These are phyloP conservation scores for Hippotragus niger DNA, from an alignment of 2,113 vertebrate genomes.

Conservation along the genomic window DNA sequence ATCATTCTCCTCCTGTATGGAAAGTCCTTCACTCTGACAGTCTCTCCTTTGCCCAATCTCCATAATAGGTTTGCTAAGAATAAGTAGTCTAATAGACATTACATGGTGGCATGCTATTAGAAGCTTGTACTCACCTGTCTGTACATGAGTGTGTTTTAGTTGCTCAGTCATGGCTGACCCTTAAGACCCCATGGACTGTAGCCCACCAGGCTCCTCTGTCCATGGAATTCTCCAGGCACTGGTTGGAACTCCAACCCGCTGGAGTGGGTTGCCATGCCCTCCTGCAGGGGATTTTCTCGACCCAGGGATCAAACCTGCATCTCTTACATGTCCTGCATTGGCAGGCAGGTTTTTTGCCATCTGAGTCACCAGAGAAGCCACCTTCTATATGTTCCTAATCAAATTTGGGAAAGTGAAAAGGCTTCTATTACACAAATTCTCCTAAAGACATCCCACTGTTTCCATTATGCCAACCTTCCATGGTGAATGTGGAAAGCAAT, in stretches of 20 bases:
- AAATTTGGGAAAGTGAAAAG: neutral
- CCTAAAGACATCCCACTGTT: neutral
- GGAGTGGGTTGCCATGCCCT: neutral
- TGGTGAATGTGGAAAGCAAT: neutral
- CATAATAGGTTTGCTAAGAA: neutral
- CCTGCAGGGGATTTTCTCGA: neutral
- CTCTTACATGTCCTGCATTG: neutral
- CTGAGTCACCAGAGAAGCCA: neutral
- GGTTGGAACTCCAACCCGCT: neutral
- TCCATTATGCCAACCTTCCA: neutral
- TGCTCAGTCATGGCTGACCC: neutral
- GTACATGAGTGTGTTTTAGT: neutral
- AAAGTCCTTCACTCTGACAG: neutral
- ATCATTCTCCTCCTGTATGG: neutral
- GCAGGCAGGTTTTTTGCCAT: neutral
- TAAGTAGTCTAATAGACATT: neutral
- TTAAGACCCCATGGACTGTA: neutral
- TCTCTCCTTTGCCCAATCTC: neutral
- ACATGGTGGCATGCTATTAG: neutral
- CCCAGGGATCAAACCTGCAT: neutral
- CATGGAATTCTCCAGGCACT: neutral
- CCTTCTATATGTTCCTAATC: neutral
- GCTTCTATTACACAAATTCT: neutral
- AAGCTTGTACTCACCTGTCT: neutral
- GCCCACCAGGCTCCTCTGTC: neutral